These are phyloP conservation scores for Drosophila pegasa DNA, from an alignment of 2,888 invertebrate genomes.

Conservation along the genomic window DNA sequence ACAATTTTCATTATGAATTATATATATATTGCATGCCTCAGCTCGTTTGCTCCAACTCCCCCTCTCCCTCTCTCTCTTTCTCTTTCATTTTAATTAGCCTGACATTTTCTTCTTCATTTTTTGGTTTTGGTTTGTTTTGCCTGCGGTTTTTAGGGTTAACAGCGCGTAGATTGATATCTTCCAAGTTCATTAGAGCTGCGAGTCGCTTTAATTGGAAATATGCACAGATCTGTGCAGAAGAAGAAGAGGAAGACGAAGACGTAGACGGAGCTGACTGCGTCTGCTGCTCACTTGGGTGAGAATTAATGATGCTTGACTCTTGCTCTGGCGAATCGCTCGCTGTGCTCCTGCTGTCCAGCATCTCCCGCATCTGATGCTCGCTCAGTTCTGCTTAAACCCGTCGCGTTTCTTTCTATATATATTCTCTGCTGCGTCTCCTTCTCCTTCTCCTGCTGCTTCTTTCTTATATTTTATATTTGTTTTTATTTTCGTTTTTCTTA, in stretches of 20 bases:
- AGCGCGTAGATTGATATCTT: conserved; percentile 79
- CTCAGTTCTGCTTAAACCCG: conserved; percentile 71
- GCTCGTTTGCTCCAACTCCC: conserved; percentile 20
- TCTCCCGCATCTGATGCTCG: conserved; percentile 16
- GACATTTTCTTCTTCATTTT: conserved; percentile 57
- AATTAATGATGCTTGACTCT: conserved; percentile 74
- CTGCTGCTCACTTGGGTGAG: conserved; percentile 71
- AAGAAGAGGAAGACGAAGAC: background rate
- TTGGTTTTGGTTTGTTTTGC: conserved; percentile 19
- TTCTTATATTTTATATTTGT: conserved; percentile 29
- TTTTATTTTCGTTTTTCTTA: conserved; percentile 43
- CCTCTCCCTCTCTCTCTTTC: conserved; percentile 15
- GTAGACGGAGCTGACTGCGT: conserved; percentile 6
- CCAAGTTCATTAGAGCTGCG: conserved; percentile 79
- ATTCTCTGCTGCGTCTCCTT: background rate
- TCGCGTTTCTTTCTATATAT: conserved; percentile 34
- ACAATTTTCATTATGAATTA: conserved; percentile 50
- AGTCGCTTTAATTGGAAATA: conserved; percentile 79
- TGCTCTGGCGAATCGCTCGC: background rate
- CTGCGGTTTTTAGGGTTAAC: conserved; percentile 74
- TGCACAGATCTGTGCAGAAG: conserved; percentile 50
- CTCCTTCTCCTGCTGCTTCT: too few relatives aligned
- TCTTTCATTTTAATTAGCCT: conserved; percentile 74
- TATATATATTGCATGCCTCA: conserved; percentile 43
- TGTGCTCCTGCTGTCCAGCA: conserved; percentile 9